phyloP scores from a whole-genome alignment of 2,888 invertebrate genomes.

The Machimus rusticus region DNA sequence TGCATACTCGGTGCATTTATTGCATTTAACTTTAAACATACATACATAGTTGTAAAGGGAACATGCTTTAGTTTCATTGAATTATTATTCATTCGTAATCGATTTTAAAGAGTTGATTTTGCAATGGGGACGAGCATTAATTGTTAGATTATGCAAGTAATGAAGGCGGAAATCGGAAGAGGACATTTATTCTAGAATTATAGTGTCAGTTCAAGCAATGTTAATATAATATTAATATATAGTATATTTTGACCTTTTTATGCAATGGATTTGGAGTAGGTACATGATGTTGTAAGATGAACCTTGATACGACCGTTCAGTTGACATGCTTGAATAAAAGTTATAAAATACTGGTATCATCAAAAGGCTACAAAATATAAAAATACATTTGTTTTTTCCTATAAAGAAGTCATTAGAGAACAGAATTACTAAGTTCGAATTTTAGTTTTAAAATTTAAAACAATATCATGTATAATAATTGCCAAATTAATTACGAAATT shows the following conservation, averaged over 20 bases:
- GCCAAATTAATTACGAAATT: no score
- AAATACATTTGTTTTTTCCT: no score
- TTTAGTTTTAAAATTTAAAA: no score
- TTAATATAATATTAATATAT: not conserved
- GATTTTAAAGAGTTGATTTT: not conserved
- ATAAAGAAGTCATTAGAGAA: no score
- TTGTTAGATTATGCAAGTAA: not conserved
- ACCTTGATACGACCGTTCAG: not conserved
- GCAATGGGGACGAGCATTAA: not conserved
- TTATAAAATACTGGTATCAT: not conserved
- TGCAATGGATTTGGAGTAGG: not conserved
- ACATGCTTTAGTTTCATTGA: not conserved
- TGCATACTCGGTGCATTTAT: not conserved
- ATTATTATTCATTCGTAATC: not conserved
- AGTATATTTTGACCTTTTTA: not conserved
- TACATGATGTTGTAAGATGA: not conserved
- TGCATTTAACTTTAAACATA: not conserved
- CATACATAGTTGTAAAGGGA: not conserved
- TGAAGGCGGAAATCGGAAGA: not conserved
- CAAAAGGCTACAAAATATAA: no score
- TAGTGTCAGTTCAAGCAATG: not conserved
- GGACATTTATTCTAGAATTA: not conserved
- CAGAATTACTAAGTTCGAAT: no score
- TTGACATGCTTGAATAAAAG: not conserved
- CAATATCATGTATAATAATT: no score